A percentile compares a stretch with the other conserved stretches of the same genome.
phyloP scores from a whole-genome alignment of 2,797 vertebrate genomes.

The Thripadectes ignobilis region DNA sequence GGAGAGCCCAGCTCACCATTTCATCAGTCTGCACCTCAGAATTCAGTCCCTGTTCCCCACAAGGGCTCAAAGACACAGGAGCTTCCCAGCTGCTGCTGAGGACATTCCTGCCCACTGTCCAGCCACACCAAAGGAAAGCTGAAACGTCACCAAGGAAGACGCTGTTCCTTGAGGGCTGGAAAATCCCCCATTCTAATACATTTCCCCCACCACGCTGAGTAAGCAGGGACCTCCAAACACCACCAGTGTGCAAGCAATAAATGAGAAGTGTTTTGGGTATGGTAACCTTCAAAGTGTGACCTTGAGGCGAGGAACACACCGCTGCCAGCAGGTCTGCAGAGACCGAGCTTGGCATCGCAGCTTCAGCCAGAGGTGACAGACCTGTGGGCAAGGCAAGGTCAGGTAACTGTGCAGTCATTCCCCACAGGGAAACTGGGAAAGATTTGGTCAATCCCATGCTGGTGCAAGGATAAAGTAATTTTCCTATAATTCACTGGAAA shows the following conservation, averaged over 20 bases:
- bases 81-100: neutral
- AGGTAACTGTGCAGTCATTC: accelerated
- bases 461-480: neutral
- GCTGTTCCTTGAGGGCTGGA: neutral
- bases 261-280: neutral
- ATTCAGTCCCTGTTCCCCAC: neutral
- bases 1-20: neutral
- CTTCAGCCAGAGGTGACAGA: neutral
- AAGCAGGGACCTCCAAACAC: neutral
- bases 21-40: neutral
- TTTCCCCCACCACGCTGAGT: accelerated
- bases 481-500: neutral
- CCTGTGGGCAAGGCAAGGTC: neutral
- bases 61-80: neutral
- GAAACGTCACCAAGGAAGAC: neutral
- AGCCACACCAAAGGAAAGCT: neutral
- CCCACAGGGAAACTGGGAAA: neutral
- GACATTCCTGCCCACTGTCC: neutral
- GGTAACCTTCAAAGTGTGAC: neutral
- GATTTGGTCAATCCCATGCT: neutral
- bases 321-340: accelerated
- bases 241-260: neutral
- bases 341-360: accelerated
- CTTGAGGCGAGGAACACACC: accelerated
- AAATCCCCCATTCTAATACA: neutral